phyloP scores from a whole-genome alignment of 2,888 invertebrate species.

The Epinotia demarniana region DNA sequence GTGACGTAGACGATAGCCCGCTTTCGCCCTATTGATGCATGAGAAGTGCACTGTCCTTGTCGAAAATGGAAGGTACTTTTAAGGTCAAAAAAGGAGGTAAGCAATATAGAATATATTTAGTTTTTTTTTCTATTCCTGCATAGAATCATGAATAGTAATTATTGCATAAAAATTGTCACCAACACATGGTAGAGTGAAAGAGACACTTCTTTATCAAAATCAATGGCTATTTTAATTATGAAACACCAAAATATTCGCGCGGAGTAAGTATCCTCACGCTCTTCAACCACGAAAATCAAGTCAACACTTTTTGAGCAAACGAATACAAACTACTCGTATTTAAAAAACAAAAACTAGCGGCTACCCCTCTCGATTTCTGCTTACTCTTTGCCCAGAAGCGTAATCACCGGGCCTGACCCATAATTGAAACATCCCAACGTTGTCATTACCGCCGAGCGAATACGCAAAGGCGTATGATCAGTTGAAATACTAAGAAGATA shows the following conservation, averaged over 20 bases:
- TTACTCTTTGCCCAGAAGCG: slow-evolving; percentile 30
- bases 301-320: neutral
- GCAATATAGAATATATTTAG: no score
- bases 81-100: no score
- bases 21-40: no score
- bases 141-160: no score
- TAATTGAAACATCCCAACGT: slow-evolving; percentile 34
- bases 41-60: neutral
- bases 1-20: no score
- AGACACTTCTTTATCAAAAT: neutral
- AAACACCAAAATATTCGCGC: no score
- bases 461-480: neutral
- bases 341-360: neutral
- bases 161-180: no score
- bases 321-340: neutral
- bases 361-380: neutral
- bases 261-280: no score
- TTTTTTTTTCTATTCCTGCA: no score
- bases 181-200: no score
- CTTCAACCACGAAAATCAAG: no score
- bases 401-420: slow-evolving; percentile 20
- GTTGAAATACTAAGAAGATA: neutral
- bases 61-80: no score
- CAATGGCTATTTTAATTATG: neutral
- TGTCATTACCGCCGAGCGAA: neutral